Evolutionary conservation across 2,113 vertebrate species (phyloP), one percentile per base, ranked within the genome.

Genomic region (Pachyramphus minor): DNA sequence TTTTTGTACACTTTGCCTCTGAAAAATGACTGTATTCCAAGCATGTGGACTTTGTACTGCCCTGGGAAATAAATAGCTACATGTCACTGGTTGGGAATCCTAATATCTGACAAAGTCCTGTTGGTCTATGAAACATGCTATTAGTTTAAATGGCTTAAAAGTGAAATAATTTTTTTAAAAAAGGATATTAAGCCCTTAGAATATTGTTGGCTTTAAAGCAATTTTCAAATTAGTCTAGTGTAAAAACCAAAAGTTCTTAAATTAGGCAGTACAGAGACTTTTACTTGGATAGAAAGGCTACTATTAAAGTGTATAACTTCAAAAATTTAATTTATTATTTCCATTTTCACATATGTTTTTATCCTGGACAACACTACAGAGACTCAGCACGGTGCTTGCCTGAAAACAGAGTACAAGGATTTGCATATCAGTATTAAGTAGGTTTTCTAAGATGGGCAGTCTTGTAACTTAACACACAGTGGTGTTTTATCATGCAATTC

Each of bases 371-470:
- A 41, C 27, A 37, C 19, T 35, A 52, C 49, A 58, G 76, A 81
- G 49, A 74, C 63, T 62, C 3, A 21, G 49, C 45, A 62, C 0
- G 1, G 41, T 62, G 19, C 28, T 86, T 0, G 1, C 91, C 63
- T 5, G 4, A 84, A 80, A 80, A 84, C 68, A 77, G 49, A 19
- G 5, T 56, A 89, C 75, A 62, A 80, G n/a, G 45, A 77, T 96
- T 92, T 94, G 22, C 59, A 37, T 77, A 77, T 84, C 59, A 71
- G 22, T 45, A 53, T 67, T 86, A 94, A 86, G 86, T 45, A 81
- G 42, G n/a, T 27, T 95, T 92, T 89, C 63, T 25, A 86, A 86
- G 79, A 49, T 21, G 89, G 59, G 37, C 0, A 2, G 63, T 77
- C 63, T 86, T 89, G 45, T 31, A 73, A 66, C 58, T 89, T 44